A percentile compares a stretch with the other conserved stretches of the same genome.
These are phyloP conservation scores for Drosophila punjabiensis DNA, from an alignment of 1,140 invertebrate genomes.

Conservation along the genomic window DNA sequence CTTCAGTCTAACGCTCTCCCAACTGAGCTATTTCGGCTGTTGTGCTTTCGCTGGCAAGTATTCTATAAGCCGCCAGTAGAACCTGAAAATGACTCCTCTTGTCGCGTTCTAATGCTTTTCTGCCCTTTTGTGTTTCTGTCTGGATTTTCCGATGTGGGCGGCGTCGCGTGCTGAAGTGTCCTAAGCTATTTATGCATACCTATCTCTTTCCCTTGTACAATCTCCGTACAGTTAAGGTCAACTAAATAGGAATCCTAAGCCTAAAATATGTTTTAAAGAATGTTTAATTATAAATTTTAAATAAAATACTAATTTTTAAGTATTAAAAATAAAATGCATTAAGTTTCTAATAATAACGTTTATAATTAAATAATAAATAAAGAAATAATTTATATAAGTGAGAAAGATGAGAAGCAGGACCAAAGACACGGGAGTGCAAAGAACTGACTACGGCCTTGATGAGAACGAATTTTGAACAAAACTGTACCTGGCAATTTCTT, in stretches of 20 bases:
- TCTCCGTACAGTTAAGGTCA: not conserved
- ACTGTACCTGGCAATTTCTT: no score
- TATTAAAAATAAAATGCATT: no score
- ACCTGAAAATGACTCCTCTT: not conserved
- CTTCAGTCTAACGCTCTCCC: no score
- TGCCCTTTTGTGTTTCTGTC: not conserved
- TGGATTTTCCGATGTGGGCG: not conserved
- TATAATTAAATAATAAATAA: no score
- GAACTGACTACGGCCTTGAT: no score
- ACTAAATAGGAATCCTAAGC: not conserved
- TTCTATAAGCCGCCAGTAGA: not conserved
- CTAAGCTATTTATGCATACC: not conserved
- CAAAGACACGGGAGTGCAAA: no score
- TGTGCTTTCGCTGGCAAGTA: not conserved
- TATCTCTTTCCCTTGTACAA: not conserved
- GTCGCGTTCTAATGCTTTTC: not conserved
- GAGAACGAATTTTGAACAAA: no score
- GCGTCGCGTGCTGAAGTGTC: not conserved
- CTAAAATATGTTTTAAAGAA: not conserved
- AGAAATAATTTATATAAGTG: no score
- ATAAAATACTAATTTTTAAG: not conserved
- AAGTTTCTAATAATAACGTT: no score
- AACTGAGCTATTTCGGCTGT: constrained; percentile 13
- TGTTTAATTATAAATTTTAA: not conserved
- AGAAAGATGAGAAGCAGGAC: no score